Evolutionary conservation across 1,140 invertebrate genomes (phyloP).

Genomic region (Mya arenaria): DNA sequence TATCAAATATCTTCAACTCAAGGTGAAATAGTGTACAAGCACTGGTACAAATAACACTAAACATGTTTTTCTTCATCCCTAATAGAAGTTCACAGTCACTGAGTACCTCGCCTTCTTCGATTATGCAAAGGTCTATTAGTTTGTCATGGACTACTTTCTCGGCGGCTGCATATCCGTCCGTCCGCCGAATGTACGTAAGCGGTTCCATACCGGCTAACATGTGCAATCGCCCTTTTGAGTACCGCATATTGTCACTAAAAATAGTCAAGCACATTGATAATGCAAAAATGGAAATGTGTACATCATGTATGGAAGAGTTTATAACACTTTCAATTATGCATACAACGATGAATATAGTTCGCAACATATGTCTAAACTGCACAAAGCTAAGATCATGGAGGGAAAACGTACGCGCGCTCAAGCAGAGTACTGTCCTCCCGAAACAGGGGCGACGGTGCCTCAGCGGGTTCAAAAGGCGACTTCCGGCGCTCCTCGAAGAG

Average conservation of each 20-base stretch:
- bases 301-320: too few species aligned
- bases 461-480: conserved; percentile 3
- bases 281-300: too few species aligned
- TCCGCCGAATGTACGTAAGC: conserved; percentile 37
- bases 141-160: conserved; percentile 46
- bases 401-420: too few species aligned
- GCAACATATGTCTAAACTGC: background rate
- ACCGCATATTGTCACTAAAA: background rate
- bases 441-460: background rate
- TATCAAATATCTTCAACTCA: conserved; percentile 41
- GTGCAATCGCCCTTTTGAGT: conserved; percentile 2
- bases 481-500: conserved; percentile 33
- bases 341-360: background rate
- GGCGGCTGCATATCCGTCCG: conserved; percentile 48
- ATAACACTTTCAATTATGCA: too few species aligned
- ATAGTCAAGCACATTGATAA: background rate
- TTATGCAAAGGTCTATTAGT: conserved; percentile 39
- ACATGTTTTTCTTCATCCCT: conserved; percentile 39
- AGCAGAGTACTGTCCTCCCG: conserved; percentile 40
- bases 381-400: background rate
- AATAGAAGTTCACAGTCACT: conserved; percentile 47
- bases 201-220: conserved; percentile 50
- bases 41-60: conserved; percentile 33
- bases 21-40: conserved; percentile 44
- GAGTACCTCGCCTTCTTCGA: conserved; percentile 51